Evolutionary conservation across 2,797 vertebrate species (phyloP).

Genomic region (Coilia nasus): DNA sequence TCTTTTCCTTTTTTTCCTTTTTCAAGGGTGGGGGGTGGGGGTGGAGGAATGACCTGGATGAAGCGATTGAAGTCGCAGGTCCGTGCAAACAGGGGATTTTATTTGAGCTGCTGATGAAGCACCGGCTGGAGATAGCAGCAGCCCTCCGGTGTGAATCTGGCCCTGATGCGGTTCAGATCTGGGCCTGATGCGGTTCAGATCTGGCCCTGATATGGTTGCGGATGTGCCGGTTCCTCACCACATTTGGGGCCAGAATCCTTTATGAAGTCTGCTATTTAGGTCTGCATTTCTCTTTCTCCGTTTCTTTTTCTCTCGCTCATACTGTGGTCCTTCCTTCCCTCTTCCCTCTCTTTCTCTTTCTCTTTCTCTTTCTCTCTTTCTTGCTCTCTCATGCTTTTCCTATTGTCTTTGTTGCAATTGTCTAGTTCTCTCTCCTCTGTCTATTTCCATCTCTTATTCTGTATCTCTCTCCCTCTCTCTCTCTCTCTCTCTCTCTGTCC

Average conservation of each 20-base stretch:
- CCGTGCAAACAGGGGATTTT: not conserved
- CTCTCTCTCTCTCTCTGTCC: not conserved
- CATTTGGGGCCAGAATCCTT: not conserved
- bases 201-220: not conserved
- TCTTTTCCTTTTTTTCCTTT: constrained; percentile 27
- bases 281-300: not conserved
- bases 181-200: not conserved
- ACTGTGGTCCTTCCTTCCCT: too few species aligned
- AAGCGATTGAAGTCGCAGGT: constrained; percentile 15
- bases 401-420: not conserved
- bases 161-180: not conserved
- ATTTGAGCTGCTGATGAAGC: not conserved
- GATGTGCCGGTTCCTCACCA: not conserved
- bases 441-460: too few species aligned
- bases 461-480: too few species aligned
- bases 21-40: not conserved
- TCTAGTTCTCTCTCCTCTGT: not conserved
- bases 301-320: not conserved
- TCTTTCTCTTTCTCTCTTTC: not conserved
- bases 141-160: not conserved
- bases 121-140: not conserved
- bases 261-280: not conserved
- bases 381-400: not conserved
- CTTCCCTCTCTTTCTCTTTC: not conserved
- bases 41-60: constrained; percentile 23